Base-by-base conservation (phyloP, 2,888 invertebrate genomes). In the Andrena flavipes region DNA sequence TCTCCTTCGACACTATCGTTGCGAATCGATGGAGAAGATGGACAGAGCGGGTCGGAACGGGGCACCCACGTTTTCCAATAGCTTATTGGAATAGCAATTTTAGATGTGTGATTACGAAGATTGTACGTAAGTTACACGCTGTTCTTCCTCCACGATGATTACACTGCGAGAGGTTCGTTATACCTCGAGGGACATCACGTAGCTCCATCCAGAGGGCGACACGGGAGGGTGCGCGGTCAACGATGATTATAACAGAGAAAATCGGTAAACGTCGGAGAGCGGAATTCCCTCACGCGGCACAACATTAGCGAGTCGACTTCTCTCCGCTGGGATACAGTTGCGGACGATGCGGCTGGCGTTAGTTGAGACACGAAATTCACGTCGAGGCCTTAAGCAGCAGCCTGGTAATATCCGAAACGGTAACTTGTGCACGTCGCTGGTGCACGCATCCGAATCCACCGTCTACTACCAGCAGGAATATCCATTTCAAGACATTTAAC, bases 401-500 rank as follows among this genome's bases (percentile, higher is more conserved):
- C 87, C 71, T 74, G 84, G 90, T 90, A 92, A 91, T 91, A 91
- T 90, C 89, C 86, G 90, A 89, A 92, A 90, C 87, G 87, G 87
- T 90, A 91, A 89, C 88, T 87, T 87, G 87, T 83, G 88, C 87
- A 85, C 86, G 88, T 88, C 86, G 86, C 81, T 82, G 78, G 42
- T 56, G 56, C 69, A 60, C 59, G 78, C 82, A 86, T 80, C 84
- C 84, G 85, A 87, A 87, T 87, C 87, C 76, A 83, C 80, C 83
- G 84, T 80, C 84, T 86, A 78, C 86, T 74, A 74, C 65, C 81
- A 82, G 84, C 85, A 85, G 87, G 86, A 87, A 91, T 92, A 92
- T 92, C 89, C 90, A 92, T 92, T 92, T 91, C 92, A 89, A 89
- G 91, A 92, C 87, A 92, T 92, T 92, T 91, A 92, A 92, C 89